Percentiles rank a stretch among this genome's conserved stretches.
phyloP scores from a whole-genome alignment of 2,888 invertebrate genomes.

The Entomobrya proxima region DNA sequence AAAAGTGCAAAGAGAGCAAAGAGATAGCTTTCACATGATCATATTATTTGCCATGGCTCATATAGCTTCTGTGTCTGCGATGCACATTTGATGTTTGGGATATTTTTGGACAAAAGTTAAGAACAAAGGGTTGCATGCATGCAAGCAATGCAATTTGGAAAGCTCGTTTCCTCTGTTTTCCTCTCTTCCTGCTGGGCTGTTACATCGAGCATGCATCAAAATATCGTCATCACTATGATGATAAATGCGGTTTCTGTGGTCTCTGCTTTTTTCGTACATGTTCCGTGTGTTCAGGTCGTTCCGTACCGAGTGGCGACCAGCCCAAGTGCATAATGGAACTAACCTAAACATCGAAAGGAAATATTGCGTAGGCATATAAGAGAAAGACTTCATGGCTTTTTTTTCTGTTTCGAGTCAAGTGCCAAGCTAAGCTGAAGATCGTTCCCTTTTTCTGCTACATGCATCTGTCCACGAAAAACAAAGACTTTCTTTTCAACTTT shows the following conservation, averaged over 20 bases:
- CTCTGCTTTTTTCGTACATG: background rate
- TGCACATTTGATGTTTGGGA: slow-evolving; percentile 1
- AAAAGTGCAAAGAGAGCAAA: background rate
- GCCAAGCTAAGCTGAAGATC: background rate
- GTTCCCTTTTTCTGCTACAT: background rate
- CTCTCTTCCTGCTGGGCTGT: background rate
- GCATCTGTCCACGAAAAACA: background rate
- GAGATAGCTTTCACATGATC: no score
- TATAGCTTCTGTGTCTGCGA: no score
- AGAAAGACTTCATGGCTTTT: no score
- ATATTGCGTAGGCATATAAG: background rate
- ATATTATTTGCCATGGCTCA: no score
- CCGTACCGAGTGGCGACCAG: background rate
- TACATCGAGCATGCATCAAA: background rate
- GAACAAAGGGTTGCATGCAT: slow-evolving; percentile 4
- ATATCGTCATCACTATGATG: background rate
- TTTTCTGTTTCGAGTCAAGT: background rate
- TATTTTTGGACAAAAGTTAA: background rate
- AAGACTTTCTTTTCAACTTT: background rate
- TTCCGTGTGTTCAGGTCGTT: background rate
- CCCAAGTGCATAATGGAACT: background rate
- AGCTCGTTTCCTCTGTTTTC: background rate
- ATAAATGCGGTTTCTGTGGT: background rate
- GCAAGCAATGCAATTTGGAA: slow-evolving; percentile 3
- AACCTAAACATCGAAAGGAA: background rate